These are phyloP conservation scores for Hafferia zeledoni DNA, from an alignment of 2,797 vertebrate species.

Conservation along the genomic window DNA sequence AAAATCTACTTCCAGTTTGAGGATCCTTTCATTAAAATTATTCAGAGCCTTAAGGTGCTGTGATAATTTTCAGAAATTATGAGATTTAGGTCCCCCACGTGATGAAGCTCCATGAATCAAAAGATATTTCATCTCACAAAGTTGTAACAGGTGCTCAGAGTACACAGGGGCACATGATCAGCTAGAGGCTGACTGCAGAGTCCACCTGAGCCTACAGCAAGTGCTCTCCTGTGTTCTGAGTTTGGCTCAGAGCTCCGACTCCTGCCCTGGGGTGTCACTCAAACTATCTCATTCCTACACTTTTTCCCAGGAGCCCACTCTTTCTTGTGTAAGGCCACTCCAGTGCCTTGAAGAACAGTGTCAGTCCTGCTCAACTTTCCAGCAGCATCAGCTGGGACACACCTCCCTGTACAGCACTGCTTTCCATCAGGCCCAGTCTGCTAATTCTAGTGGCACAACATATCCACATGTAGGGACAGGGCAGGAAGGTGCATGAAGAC, in stretches of 20 bases:
- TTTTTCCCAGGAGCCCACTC: neutral
- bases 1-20: neutral
- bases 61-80: neutral
- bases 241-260: neutral
- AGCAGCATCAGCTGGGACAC: neutral
- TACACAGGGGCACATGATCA: neutral
- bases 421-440: neutral
- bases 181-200: neutral
- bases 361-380: neutral
- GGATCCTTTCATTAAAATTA: neutral
- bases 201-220: neutral
- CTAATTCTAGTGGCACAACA: neutral
- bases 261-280: neutral
- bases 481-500: neutral
- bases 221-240: neutral
- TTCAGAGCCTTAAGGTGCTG: neutral
- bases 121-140: neutral
- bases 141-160: neutral
- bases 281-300: neutral
- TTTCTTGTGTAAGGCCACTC: neutral
- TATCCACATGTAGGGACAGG: neutral
- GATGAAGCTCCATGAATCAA: neutral
- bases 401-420: fast-evolving
- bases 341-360: neutral
- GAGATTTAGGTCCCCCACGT: neutral